Evolutionary conservation across 2,888 invertebrate species (phyloP), one percentile per base, ranked within the genome.

Genomic region (Drosophila peninsularis): DNA sequence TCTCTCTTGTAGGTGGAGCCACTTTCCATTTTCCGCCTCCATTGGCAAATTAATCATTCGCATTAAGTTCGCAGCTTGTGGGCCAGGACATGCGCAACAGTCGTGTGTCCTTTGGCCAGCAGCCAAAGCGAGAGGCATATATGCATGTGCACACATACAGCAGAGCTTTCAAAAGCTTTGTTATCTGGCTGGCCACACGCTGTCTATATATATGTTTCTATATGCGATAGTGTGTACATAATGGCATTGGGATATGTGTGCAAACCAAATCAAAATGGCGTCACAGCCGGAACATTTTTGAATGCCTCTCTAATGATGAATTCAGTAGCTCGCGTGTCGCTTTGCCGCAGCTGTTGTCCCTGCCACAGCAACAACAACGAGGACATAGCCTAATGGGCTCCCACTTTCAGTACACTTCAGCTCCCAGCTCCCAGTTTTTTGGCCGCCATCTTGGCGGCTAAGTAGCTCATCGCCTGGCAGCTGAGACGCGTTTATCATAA

Each of bases 401-500:
- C 30, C 71, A 58, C n/a, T 56, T 55, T 37, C 44, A 44, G 27
- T 9, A 9, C 44, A 9, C 63, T 52, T n/a, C 39, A 19, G 19
- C 42, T 52, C 21, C 56, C 7, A 24, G 30, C 30, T 37, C 37
- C 32, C 34, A 34, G 32, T 30, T 42, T 56, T 55, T 37, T 34
- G 67, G 62, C 49, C 78, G 71, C 83, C 89, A 82, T 88, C 75
- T 80, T 86, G 84, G 32, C 53, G 58, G 39, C 75, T 89, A 87
- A 87, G 81, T 75, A 80, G 79, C 87, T 80, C 81, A 71, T 80
- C 71, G 78, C 73, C 74, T 81, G 89, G 82, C 90, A 91, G 91
- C 90, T 90, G 91, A 90, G 83, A 72, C 82, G 81, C 90, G 90
- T 90, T 90, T 88, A 78, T 90, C 91, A 90, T 91, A 88, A 90